A percentile compares a stretch with the other conserved stretches of the same genome.
These are phyloP conservation scores for Dendrolimus pini DNA, from an alignment of 2,888 invertebrate genomes.

Conservation along the genomic window DNA sequence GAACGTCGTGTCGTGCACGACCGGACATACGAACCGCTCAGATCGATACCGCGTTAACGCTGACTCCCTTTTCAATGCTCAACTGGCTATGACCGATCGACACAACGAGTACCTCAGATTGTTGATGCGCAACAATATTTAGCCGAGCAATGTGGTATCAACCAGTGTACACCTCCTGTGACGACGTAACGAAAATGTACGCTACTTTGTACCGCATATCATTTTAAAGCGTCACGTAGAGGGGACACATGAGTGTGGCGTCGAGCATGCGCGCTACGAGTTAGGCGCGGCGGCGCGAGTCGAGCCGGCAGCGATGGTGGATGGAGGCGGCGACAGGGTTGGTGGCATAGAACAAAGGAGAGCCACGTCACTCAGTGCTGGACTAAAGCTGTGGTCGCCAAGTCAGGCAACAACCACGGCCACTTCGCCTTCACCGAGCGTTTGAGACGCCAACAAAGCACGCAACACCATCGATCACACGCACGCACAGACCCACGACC, in stretches of 20 bases:
- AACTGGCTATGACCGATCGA: conserved; percentile 34
- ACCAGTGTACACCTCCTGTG: conserved; percentile 28
- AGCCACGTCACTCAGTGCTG: conserved; percentile 37
- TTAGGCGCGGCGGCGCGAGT: conserved; percentile 59
- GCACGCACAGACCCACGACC: conserved; percentile 50
- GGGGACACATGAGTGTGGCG: conserved; percentile 46
- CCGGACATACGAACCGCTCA: conserved; percentile 56
- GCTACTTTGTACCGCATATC: conserved; percentile 47
- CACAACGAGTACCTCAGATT: conserved; percentile 16
- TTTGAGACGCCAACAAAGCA: conserved; percentile 29
- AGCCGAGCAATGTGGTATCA: conserved; percentile 28
- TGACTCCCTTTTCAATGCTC: conserved; percentile 55
- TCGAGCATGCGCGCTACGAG: conserved; percentile 57
- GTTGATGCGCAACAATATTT: conserved; percentile 25
- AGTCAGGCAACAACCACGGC: conserved; percentile 19
- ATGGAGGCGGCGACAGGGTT: conserved; percentile 31
- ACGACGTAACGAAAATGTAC: conserved; percentile 38
- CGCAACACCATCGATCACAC: conserved; percentile 61
- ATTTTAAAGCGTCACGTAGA: conserved; percentile 57
- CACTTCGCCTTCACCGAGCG: conserved; percentile 35
- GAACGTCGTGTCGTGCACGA: conserved; percentile 62
- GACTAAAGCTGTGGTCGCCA: conserved; percentile 33
- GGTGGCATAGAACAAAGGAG: conserved; percentile 50
- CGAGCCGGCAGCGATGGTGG: conserved; percentile 36
- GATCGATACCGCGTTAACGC: conserved; percentile 65